These are phyloP conservation scores for Natator depressus DNA, from an alignment of 2,113 vertebrate genomes.

Conservation along the genomic window DNA sequence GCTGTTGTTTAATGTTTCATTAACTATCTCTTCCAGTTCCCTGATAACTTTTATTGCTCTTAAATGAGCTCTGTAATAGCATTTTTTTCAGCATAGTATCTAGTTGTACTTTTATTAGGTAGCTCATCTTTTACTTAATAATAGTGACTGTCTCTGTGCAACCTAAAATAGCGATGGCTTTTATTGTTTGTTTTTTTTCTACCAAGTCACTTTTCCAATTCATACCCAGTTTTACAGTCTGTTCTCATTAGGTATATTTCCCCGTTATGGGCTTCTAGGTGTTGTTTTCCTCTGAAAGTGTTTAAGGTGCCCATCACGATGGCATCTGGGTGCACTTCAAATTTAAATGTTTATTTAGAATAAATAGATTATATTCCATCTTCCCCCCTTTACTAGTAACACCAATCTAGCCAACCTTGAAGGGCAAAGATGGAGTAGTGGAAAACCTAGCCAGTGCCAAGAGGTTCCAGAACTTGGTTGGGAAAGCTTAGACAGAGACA, in stretches of 20 bases:
- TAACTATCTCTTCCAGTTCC: neutral
- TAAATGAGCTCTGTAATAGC: neutral
- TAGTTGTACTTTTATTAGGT: neutral
- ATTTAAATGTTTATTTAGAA: neutral
- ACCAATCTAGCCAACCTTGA: neutral
- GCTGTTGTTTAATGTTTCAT: neutral
- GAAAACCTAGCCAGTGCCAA: neutral
- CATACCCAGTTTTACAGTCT: accelerated
- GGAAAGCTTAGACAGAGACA: no score
- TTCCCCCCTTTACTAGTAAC: neutral
- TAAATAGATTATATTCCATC: accelerated
- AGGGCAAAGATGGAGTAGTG: neutral
- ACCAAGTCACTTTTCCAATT: accelerated
- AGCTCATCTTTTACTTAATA: accelerated
- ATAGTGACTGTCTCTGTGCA: neutral
- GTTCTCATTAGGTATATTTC: neutral
- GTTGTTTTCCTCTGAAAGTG: neutral
- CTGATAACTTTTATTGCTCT: neutral
- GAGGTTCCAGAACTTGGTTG: neutral
- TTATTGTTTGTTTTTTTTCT: neutral
- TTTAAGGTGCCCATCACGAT: neutral
- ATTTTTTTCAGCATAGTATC: neutral
- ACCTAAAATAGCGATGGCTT: accelerated
- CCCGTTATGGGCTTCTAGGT: neutral
- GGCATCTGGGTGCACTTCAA: neutral